phyloP scores from a whole-genome alignment of 2,113 vertebrate species.

The Athene cunicularia region DNA sequence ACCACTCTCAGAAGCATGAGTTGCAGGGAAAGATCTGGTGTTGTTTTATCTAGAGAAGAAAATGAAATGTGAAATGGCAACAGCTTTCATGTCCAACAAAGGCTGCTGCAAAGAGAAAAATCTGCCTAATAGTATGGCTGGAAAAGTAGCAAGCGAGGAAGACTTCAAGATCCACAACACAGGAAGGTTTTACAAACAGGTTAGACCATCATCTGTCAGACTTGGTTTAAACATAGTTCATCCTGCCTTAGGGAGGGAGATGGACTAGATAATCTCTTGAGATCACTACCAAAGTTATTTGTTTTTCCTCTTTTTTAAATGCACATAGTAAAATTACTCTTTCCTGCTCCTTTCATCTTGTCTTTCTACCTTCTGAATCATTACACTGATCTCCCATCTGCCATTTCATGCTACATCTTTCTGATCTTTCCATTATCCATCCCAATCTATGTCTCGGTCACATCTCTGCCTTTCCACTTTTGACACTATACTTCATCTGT shows the following conservation, averaged over 20 bases:
- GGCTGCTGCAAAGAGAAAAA: not conserved
- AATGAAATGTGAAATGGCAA: not conserved
- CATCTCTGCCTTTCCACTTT: not conserved
- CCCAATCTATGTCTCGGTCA: not conserved
- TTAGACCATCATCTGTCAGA: not conserved
- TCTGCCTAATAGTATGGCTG: not conserved
- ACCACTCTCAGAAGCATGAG: not conserved
- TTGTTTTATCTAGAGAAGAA: not conserved
- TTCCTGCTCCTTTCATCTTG: not conserved
- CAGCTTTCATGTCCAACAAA: not conserved
- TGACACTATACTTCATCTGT: not conserved
- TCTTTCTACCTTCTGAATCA: not conserved
- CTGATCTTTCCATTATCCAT: not conserved
- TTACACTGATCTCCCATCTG: not conserved
- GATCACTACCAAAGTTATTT: not conserved
- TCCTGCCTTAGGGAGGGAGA: not conserved
- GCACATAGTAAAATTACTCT: not conserved
- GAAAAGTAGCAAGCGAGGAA: not conserved
- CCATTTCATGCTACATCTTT: not conserved
- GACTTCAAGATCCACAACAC: not conserved
- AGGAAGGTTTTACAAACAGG: not conserved
- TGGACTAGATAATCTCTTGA: not conserved
- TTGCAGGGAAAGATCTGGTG: not conserved
- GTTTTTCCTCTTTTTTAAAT: not conserved
- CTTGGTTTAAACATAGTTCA: not conserved